These are phyloP conservation scores for Eutrigla gurnardus DNA, from an alignment of 2,797 vertebrate species.

Conservation along the genomic window DNA sequence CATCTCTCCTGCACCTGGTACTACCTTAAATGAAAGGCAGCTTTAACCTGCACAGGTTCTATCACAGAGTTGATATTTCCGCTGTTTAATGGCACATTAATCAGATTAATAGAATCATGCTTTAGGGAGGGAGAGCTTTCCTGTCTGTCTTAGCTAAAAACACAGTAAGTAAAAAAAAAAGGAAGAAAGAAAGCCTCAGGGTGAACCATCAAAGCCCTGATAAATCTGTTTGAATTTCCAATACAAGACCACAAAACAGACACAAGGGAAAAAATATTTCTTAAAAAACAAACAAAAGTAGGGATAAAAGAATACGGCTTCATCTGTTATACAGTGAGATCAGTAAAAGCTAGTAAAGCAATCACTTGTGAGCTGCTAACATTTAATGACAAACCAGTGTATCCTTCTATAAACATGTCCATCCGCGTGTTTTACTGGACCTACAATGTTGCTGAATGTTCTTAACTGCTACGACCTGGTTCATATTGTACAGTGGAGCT, in stretches of 20 bases:
- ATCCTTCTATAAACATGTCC: background rate
- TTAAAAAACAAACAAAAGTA: background rate
- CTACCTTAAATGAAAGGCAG: slow-evolving; percentile 49
- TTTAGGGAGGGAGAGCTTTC: slow-evolving; percentile 65
- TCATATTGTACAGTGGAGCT: slow-evolving; percentile 85
- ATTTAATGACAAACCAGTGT: background rate
- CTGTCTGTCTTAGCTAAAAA: slow-evolving; percentile 65
- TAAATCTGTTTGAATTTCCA: slow-evolving; percentile 61
- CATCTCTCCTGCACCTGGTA: slow-evolving; percentile 42
- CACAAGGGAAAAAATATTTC: slow-evolving; percentile 15
- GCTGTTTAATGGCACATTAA: slow-evolving; percentile 79
- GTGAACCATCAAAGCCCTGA: slow-evolving; percentile 54
- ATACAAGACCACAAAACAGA: slow-evolving; percentile 29
- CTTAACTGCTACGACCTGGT: slow-evolving; percentile 83
- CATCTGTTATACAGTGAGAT: slow-evolving; percentile 5
- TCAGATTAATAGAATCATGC: slow-evolving; percentile 79
- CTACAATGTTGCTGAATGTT: slow-evolving; percentile 22
- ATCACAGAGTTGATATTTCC: slow-evolving; percentile 63
- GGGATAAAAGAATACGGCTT: slow-evolving; percentile 1
- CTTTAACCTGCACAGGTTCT: slow-evolving; percentile 56
- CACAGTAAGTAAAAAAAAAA: slow-evolving; percentile 46
- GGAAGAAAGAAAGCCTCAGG: slow-evolving; percentile 48
- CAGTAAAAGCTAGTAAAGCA: background rate
- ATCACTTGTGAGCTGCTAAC: background rate
- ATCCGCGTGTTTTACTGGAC: slow-evolving; percentile 14